Conservation (phyloP, 1,140 invertebrate genomes). For the Pectinophora gossypiella region DNA sequence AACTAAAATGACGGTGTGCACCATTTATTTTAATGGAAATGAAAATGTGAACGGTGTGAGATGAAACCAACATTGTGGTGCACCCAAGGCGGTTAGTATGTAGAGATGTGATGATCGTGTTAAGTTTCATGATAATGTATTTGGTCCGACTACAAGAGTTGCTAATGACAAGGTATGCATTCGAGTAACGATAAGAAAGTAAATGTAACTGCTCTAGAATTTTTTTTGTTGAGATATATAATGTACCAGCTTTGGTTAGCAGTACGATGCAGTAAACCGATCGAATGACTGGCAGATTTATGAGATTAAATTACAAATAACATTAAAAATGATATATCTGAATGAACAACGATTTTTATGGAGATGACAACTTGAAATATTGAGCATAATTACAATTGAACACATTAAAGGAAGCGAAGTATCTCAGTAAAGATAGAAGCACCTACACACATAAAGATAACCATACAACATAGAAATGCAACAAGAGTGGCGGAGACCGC, state of each 20-base stretch:
- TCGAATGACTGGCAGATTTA: too few species aligned
- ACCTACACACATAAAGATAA: constrained; percentile 25
- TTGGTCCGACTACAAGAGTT: not conserved
- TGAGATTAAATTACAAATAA: too few species aligned
- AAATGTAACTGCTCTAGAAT: not conserved
- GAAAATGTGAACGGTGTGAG: too few species aligned
- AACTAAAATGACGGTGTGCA: not conserved
- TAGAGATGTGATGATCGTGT: too few species aligned
- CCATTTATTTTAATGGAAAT: not conserved
- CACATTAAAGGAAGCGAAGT: constrained; percentile 66
- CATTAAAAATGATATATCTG: too few species aligned
- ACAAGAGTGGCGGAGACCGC: constrained; percentile 7
- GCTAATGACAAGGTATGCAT: not conserved
- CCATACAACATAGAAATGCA: constrained; percentile 17
- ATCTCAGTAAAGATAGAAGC: constrained; percentile 39
- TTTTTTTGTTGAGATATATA: too few species aligned
- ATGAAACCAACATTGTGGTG: not conserved
- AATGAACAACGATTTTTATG: too few species aligned
- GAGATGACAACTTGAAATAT: constrained; percentile 13
- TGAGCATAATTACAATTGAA: constrained; percentile 64
- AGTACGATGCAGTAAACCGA: too few species aligned
- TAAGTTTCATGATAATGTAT: not conserved
- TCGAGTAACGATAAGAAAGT: not conserved
- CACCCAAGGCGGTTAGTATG: not conserved
- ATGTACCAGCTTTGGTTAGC: too few species aligned